phyloP scores from a whole-genome alignment of 1,140 invertebrate genomes.

The Diprion similis region DNA sequence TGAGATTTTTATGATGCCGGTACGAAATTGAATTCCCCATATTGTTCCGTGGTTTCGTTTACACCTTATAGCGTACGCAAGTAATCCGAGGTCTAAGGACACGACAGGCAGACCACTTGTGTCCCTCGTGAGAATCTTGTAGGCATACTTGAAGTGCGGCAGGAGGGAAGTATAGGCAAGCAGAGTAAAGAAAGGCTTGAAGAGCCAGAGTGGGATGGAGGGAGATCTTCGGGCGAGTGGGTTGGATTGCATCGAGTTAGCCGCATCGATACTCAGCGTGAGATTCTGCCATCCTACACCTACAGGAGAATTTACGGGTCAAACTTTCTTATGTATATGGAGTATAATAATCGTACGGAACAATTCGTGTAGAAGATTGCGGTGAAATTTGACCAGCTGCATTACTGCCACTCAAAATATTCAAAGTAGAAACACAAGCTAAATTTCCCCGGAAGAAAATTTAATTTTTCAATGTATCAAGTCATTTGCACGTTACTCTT shows the following conservation, averaged over 20 bases:
- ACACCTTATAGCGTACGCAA: background rate
- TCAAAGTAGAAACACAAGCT: too few relatives aligned
- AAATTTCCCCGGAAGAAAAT: too few relatives aligned
- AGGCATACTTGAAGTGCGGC: background rate
- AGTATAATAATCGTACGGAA: background rate
- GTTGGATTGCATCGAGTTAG: conserved; percentile 56
- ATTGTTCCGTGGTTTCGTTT: background rate
- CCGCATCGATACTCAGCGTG: conserved; percentile 53
- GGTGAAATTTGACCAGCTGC: background rate
- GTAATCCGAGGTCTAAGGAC: background rate
- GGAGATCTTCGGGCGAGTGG: conserved; percentile 36
- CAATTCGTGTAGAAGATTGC: background rate
- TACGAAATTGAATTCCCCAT: too few relatives aligned
- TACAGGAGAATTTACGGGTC: conserved; percentile 26
- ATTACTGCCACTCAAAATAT: background rate
- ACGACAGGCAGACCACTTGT: background rate
- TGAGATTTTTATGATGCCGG: background rate
- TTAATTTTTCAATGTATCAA: too few relatives aligned
- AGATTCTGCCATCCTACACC: conserved; percentile 52
- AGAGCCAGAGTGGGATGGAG: background rate
- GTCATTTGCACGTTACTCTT: too few relatives aligned
- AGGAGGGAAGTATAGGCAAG: background rate
- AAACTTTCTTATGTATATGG: background rate
- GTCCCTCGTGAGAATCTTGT: background rate
- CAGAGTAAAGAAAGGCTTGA: background rate